Evolutionary conservation across 2,888 invertebrate genomes (phyloP).

Genomic region (Theretra japonica): DNA sequence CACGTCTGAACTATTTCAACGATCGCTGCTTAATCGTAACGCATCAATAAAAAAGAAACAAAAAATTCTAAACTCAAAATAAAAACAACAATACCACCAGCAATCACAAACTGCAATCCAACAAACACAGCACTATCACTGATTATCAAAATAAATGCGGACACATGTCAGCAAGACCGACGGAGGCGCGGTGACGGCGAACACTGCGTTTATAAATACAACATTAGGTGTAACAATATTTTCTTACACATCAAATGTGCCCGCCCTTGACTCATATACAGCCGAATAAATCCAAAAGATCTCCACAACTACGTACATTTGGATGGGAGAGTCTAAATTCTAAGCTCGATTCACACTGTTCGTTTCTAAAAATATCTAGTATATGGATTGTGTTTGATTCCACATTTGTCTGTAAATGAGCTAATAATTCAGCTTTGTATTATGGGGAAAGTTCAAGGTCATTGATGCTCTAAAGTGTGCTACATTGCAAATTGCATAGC

Average conservation of each 20-base stretch:
- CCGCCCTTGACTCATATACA: slow-evolving; percentile 77
- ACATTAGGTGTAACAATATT: slow-evolving; percentile 77
- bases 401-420: background rate
- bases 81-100: background rate
- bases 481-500: background rate
- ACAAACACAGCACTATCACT: slow-evolving; percentile 12
- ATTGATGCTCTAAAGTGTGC: background rate
- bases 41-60: background rate
- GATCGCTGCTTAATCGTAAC: no score
- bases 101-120: slow-evolving; percentile 15
- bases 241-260: slow-evolving; percentile 61
- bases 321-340: background rate
- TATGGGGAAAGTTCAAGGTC: background rate
- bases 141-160: slow-evolving; percentile 13
- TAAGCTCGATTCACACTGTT: slow-evolving; percentile 11
- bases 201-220: slow-evolving; percentile 81
- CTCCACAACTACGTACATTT: slow-evolving; percentile 12
- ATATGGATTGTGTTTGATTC: background rate
- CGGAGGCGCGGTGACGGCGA: slow-evolving; percentile 22
- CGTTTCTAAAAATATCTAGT: background rate
- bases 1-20: background rate
- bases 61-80: background rate
- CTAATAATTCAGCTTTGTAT: background rate
- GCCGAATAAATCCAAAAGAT: slow-evolving; percentile 35
- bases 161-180: slow-evolving; percentile 18